phyloP scores from a whole-genome alignment of 2,113 vertebrate genomes.

The Maccullochella peelii region DNA sequence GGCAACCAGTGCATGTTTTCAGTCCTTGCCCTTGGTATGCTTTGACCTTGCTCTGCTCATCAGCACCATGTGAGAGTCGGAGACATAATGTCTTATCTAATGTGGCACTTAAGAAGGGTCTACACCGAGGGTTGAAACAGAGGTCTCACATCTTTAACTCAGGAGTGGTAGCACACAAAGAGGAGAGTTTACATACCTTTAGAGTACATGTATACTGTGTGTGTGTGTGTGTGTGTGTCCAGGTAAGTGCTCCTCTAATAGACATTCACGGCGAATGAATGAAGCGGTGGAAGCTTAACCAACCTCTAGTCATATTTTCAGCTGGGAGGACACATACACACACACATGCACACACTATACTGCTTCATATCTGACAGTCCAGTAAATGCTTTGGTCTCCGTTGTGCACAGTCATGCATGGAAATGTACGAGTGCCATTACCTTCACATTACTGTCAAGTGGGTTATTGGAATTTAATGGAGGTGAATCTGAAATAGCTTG shows the following conservation, averaged over 20 bases:
- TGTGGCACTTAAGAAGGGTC: conserved; percentile 43
- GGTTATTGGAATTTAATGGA: conserved; percentile 45
- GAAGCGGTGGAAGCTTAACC: not conserved
- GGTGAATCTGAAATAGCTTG: conserved; percentile 12
- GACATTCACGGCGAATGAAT: not conserved
- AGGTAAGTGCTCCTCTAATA: conserved; percentile 13
- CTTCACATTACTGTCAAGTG: not conserved
- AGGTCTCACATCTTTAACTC: conserved; percentile 1
- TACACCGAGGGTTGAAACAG: conserved; percentile 10
- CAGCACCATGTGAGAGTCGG: conserved; percentile 17
- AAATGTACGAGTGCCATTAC: conserved; percentile 6
- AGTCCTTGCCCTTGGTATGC: conserved; percentile 6
- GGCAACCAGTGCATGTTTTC: not conserved
- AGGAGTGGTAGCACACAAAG: not conserved
- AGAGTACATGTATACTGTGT: not conserved
- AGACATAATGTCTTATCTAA: conserved; percentile 45
- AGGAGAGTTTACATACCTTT: not conserved
- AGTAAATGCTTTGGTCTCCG: not conserved
- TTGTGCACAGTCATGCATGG: conserved; percentile 29
- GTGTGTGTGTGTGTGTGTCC: conserved; percentile 2
- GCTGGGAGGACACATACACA: not conserved
- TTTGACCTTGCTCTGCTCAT: conserved; percentile 24
- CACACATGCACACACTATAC: not conserved
- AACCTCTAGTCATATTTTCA: conserved; percentile 6
- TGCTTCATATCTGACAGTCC: not conserved